Conservation (phyloP, 2,888 invertebrate genomes). For the Pheosia tremula region DNA sequence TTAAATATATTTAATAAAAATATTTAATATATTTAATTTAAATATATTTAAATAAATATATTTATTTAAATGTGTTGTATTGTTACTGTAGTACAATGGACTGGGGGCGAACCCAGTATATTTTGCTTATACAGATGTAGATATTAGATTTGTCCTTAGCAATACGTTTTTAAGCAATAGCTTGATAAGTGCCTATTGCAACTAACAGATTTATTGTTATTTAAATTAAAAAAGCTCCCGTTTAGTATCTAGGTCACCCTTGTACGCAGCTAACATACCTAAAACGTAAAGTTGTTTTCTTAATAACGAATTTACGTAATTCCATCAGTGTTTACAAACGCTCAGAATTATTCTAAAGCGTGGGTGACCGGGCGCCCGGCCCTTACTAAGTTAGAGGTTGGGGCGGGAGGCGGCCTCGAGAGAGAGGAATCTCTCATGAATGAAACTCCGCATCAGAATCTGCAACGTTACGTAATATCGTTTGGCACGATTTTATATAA, state of each 20-base stretch:
- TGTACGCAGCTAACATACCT: slow-evolving; percentile 14
- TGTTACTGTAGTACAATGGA: no score
- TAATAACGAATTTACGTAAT: slow-evolving; percentile 27
- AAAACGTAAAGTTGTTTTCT: slow-evolving; percentile 20
- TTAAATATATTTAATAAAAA: no score
- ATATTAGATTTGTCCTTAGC: no score
- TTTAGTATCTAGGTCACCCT: slow-evolving; percentile 11
- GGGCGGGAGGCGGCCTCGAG: slow-evolving; percentile 22
- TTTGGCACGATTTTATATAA: slow-evolving; percentile 57
- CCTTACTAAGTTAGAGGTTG: slow-evolving; percentile 13
- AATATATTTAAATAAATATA: no score
- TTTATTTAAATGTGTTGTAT: no score
- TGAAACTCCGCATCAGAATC: slow-evolving; percentile 66
- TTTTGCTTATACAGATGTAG: no score
- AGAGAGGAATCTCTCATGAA: slow-evolving; percentile 50
- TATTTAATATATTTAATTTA: no score
- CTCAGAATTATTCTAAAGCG: slow-evolving; percentile 20
- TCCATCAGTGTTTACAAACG: slow-evolving; percentile 30
- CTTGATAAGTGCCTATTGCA: no score
- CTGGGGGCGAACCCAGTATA: no score
- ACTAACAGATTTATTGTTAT: no score
- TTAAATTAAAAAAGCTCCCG: neutral
- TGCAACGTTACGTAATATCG: slow-evolving; percentile 68
- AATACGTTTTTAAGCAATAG: no score
- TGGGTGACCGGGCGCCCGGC: slow-evolving; percentile 20